Base-by-base conservation (phyloP, 2,888 invertebrate genomes). In the Acleris literana region DNA sequence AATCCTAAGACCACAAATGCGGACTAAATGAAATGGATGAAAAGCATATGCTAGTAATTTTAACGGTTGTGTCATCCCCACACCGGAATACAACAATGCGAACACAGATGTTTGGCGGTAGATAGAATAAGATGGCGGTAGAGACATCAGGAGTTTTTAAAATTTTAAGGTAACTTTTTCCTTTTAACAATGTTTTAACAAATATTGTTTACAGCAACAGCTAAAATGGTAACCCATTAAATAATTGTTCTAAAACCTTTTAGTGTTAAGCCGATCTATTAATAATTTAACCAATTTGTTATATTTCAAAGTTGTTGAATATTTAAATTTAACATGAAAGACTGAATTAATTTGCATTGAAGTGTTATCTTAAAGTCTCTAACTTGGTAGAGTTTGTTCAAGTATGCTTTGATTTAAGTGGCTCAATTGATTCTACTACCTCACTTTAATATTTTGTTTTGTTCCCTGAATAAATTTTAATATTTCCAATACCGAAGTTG, bases 341-440 rank as follows among this genome's bases (percentile, higher is more conserved):
- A 70, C 68, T 66, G 70, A 71, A 71, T 70, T 63, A 68, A 69
- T 70, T 70, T 69, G 65, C 69, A 70, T 70, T 63, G 54, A 39
- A 64, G 49, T 70, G 68, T 70, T 70, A 65, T 60, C 64, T 69
- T 68, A 61, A 69, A 67, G 64, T 70, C 65, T 49, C 46, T 55
- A 70, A 69, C 69, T 69, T 68, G 46, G 64, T 48, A 56, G 51
- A 62, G 65, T 68, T 68, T 60, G 57, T 54, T 64, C 58, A 46
- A 65, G 63, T 69, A 63, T 69, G 55, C 56, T 63, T 63, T 63
- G 64, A 64, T 68, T 69, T 64, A 62, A 66, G 66, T 62, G 62
- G 52, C 62, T 66, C 61, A 53, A 62, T 66, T 66, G 66, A 46
- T 56, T 66, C 44, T 65, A 60, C 65, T 66, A 57, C 61, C 66